Base-by-base conservation (phyloP, 2,113 vertebrate genomes). In the Potamarius usumacintae region DNA sequence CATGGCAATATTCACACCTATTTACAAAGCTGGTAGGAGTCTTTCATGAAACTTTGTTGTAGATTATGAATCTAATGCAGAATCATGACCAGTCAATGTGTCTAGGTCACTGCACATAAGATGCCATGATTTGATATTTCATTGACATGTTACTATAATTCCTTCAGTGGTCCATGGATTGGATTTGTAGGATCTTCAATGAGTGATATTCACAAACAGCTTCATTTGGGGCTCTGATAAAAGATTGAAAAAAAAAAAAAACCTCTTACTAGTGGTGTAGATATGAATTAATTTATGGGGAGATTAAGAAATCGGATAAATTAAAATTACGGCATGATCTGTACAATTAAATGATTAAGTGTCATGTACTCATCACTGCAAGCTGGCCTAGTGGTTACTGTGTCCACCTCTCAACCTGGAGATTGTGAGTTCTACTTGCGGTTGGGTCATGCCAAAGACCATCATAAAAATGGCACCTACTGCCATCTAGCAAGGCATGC, bases 101-200 rank as follows among this genome's bases (percentile, higher is more conserved):
- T 94, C 93, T 92, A 94, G 94, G 93, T 93, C 93, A 91, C 72
- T 53, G 83, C 82, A 27, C 84, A 80, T 90, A 90, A 93, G 92
- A 93, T 93, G 55, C 27, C 83, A 15, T 71, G 81, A 53, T 72
- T 72, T 84, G 85, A 86, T 25, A 14, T 79, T 60, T 50, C 53
- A 86, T 87, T 72, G 82, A 60, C 8, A 12, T 34, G 14, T 67
- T 71, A 50, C 52, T 34, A 22, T 22, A 55, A 71, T 72, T 63
- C 18, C 50, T 57, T 27, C n/a, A 8, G 22, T 27, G 48, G 57
- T 62, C 52, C 15, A 78, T 50, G 34, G 83, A 50, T 71, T 18
- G 34, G 10, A 77, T 77, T n/a, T 52, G 22, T 77, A 48, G 34
- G 15, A 74, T 77, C 74, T 53, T 77, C 48, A 77, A 2, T 52